Percentiles rank a stretch among this genome's conserved stretches.
phyloP scores from a whole-genome alignment of 1,140 invertebrate species.

The Sinella curviseta region DNA sequence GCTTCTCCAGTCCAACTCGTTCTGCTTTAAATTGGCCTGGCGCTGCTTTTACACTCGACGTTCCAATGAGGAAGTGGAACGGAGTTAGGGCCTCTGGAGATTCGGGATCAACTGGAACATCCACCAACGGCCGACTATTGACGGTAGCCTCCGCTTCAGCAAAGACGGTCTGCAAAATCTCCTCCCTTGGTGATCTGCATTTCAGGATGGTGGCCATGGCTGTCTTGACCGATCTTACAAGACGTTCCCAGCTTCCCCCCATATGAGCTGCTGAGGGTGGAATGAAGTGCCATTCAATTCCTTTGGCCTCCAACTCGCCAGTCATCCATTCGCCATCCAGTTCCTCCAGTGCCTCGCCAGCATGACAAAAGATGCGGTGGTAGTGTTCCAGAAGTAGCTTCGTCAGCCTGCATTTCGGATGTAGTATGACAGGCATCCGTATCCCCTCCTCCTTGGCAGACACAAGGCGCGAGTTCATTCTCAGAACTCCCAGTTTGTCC shows the following conservation, averaged over 20 bases:
- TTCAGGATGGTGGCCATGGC: neutral
- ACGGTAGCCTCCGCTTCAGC: neutral
- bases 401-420: neutral
- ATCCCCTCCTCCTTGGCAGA: neutral
- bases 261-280: neutral
- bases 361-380: neutral
- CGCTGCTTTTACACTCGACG: neutral
- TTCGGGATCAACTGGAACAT: neutral
- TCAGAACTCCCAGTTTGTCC: neutral
- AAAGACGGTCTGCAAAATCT: neutral
- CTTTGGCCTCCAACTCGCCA: neutral
- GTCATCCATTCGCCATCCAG: neutral
- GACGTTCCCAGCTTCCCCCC: neutral
- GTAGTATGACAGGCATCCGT: neutral
- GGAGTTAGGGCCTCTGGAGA: neutral
- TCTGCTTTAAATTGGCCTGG: conserved; percentile 18
- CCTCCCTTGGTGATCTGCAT: neutral
- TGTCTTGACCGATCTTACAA: neutral
- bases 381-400: neutral
- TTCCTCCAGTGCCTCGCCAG: neutral
- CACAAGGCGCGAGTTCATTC: neutral
- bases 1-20: conserved; percentile 6
- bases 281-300: neutral
- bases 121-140: neutral
- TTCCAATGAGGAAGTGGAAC: neutral